Conservation (phyloP, 2,113 vertebrate species). For the Vidua macroura region DNA sequence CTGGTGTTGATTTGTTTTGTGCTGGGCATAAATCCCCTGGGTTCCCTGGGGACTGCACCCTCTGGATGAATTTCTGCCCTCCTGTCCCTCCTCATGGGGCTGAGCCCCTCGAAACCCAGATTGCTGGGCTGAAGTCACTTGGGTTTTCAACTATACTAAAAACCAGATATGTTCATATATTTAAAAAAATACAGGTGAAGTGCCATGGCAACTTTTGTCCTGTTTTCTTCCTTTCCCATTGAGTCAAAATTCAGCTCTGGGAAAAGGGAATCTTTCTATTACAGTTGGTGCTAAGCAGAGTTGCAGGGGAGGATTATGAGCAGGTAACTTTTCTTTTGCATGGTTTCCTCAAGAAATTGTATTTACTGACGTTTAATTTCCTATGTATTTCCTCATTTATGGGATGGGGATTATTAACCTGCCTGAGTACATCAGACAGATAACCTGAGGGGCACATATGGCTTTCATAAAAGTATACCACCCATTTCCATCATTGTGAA, state of each 20-base stretch:
- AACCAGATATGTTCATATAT: not conserved
- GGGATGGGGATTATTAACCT: constrained; percentile 27
- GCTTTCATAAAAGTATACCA: constrained; percentile 26
- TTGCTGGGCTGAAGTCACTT: not conserved
- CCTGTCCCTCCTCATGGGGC: not conserved
- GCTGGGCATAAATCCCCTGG: not conserved
- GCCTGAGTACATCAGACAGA: not conserved
- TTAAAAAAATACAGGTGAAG: not conserved
- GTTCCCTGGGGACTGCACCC: not conserved
- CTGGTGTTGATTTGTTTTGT: not conserved
- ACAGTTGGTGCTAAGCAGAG: not conserved
- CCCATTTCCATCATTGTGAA: not conserved
- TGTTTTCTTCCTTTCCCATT: not conserved
- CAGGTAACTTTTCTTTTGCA: not conserved
- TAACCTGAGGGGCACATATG: constrained; percentile 27
- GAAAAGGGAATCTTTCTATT: not conserved
- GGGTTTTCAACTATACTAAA: not conserved
- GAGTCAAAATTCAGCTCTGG: not conserved
- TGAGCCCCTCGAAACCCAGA: not conserved
- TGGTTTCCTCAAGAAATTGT: constrained; percentile 14
- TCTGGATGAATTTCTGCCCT: not conserved
- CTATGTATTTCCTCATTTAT: not conserved
- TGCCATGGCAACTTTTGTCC: not conserved
- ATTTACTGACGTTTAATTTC: constrained; percentile 35
- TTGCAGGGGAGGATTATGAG: not conserved